These are phyloP conservation scores for Upupa epops DNA, from an alignment of 2,113 vertebrate genomes.

Conservation along the genomic window DNA sequence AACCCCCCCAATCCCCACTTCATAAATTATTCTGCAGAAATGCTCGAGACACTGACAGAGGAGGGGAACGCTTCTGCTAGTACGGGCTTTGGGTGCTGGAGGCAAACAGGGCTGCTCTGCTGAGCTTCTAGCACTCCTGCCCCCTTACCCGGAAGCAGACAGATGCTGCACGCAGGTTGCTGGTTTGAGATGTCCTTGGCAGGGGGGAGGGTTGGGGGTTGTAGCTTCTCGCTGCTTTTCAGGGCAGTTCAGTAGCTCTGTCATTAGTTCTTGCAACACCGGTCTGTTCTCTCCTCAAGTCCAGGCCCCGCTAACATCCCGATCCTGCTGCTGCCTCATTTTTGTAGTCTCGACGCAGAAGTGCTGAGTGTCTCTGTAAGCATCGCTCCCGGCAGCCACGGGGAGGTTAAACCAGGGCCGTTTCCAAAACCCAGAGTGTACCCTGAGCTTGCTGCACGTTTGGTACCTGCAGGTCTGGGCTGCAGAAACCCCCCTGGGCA, in stretches of 20 bases:
- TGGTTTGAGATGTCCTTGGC: background rate
- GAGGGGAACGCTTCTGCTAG: background rate
- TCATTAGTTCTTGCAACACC: background rate
- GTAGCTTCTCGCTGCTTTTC: background rate
- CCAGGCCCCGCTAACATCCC: fast-evolving
- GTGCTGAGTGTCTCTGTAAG: fast-evolving
- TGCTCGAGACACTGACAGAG: constrained; percentile 21
- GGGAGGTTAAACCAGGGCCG: no score
- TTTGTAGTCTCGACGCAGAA: background rate
- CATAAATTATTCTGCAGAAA: constrained; percentile 65
- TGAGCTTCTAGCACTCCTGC: background rate
- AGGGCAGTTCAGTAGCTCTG: background rate
- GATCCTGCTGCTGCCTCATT: background rate
- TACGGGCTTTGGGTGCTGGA: constrained; percentile 14
- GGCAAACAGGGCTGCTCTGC: background rate
- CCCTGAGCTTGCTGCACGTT: background rate
- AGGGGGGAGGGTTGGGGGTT: fast-evolving
- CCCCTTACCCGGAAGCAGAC: fast-evolving
- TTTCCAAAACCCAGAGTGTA: no score
- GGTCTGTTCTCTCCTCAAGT: background rate
- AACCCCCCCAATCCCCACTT: background rate
- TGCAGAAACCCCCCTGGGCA: background rate
- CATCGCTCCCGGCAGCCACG: fast-evolving
- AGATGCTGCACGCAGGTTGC: background rate
- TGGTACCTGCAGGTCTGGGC: background rate